Conservation (phyloP, 2,888 invertebrate species). For the Anthrax anthrax region DNA sequence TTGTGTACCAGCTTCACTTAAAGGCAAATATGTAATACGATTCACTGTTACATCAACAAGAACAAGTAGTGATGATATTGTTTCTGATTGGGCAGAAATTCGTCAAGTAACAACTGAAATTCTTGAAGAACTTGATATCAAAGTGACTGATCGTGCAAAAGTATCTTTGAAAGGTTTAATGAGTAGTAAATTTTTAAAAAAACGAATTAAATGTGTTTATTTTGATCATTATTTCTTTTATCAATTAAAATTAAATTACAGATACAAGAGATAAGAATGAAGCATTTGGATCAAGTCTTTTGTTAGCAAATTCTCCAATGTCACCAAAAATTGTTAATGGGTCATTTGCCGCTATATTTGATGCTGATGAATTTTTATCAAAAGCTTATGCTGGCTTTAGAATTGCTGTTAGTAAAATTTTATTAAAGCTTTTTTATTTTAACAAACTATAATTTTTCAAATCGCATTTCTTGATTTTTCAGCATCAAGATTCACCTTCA, state of each 20-base stretch:
- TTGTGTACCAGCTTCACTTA: conserved; percentile 87
- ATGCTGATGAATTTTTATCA: conserved; percentile 38
- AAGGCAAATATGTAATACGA: conserved; percentile 71
- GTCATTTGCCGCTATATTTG: conserved; percentile 82
- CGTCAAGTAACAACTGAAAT: conserved; percentile 57
- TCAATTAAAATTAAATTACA: conserved; percentile 23
- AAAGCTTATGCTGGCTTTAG: conserved; percentile 34
- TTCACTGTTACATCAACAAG: conserved; percentile 88
- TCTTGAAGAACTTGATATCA: conserved; percentile 46
- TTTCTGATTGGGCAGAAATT: conserved; percentile 79
- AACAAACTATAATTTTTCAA: too few relatives aligned
- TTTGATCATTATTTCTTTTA: not conserved
- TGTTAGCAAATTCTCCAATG: conserved; percentile 89
- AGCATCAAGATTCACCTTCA: conserved; percentile 42
- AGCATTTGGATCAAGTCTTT: conserved; percentile 82
- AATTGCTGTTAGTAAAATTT: conserved; percentile 25
- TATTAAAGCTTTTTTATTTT: not conserved
- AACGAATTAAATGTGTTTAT: not conserved
- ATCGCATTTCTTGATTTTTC: not conserved
- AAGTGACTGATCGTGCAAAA: conserved; percentile 41
- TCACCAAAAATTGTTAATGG: conserved; percentile 94
- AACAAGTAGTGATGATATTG: conserved; percentile 62
- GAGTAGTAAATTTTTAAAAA: not conserved
- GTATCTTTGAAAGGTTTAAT: conserved; percentile 58
- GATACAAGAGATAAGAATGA: conserved; percentile 73